Percentiles rank a stretch among this genome's conserved stretches.
Evolutionary conservation across 2,797 vertebrate species (phyloP).

Genomic region (Simalia tracyae): DNA sequence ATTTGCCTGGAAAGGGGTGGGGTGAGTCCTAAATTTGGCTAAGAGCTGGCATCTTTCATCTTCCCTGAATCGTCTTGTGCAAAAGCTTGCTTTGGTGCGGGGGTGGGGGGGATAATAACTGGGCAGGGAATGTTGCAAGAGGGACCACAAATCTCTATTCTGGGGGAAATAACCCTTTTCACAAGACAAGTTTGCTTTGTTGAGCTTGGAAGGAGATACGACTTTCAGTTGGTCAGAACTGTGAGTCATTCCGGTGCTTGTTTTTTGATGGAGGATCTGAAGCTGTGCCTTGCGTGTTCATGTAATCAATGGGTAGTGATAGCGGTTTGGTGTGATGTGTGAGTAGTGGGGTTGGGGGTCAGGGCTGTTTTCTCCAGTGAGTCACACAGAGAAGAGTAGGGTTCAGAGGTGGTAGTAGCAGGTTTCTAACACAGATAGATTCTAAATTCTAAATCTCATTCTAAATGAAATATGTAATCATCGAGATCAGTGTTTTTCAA

Average conservation of each 20-base stretch:
- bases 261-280: neutral
- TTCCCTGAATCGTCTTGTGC: neutral
- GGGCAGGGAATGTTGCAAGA: neutral
- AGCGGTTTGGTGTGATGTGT: neutral
- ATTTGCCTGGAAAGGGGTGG: neutral
- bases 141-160: neutral
- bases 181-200: neutral
- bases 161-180: neutral
- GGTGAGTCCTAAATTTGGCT: neutral
- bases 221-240: neutral
- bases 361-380: neutral
- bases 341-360: neutral
- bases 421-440: neutral
- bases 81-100: no score
- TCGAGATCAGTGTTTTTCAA: no score
- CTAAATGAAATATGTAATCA: no score
- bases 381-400: neutral
- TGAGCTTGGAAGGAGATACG: neutral
- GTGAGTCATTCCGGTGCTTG: neutral
- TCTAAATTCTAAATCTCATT: no score
- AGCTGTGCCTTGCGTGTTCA: neutral
- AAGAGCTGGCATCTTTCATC: neutral
- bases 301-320: neutral
- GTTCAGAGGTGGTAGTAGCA: neutral
- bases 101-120: neutral